phyloP scores from a whole-genome alignment of 2,888 invertebrate genomes.

The Archaeoteleia sp. region DNA sequence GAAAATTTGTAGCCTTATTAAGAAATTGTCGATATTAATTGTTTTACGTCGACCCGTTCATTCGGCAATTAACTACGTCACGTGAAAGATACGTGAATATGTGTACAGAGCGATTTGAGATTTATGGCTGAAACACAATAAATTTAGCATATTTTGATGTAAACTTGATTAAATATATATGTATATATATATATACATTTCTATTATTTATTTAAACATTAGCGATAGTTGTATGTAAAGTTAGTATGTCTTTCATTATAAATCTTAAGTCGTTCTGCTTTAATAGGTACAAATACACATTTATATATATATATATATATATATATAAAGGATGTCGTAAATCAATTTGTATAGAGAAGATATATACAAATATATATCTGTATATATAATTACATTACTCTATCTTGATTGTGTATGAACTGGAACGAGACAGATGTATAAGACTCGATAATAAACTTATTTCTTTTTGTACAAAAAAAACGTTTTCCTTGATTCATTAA shows the following conservation, averaged over 20 bases:
- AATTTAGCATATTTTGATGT: background rate
- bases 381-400: constrained; percentile 58
- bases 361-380: constrained; percentile 56
- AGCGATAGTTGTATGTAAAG: background rate
- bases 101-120: constrained; percentile 32
- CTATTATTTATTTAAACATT: constrained; percentile 27
- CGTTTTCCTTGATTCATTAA: too few species aligned
- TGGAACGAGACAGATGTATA: constrained; percentile 57
- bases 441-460: constrained; percentile 65
- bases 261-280: constrained; percentile 54
- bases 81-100: too few species aligned
- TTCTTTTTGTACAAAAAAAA: constrained; percentile 44
- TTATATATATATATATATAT: too few species aligned
- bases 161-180: constrained; percentile 12
- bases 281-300: constrained; percentile 60
- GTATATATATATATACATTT: constrained; percentile 4
- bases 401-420: constrained; percentile 57
- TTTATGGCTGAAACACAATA: constrained; percentile 8
- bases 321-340: constrained; percentile 57
- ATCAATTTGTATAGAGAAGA: constrained; percentile 67
- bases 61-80: too few species aligned
- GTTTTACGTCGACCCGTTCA: too few species aligned
- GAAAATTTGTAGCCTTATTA: constrained; percentile 31
- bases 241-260: constrained; percentile 20
- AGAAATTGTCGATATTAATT: constrained; percentile 18